A percentile compares a stretch with the other conserved stretches of the same genome.
phyloP scores from a whole-genome alignment of 2,797 vertebrate genomes.

The Alfaro cultratus region DNA sequence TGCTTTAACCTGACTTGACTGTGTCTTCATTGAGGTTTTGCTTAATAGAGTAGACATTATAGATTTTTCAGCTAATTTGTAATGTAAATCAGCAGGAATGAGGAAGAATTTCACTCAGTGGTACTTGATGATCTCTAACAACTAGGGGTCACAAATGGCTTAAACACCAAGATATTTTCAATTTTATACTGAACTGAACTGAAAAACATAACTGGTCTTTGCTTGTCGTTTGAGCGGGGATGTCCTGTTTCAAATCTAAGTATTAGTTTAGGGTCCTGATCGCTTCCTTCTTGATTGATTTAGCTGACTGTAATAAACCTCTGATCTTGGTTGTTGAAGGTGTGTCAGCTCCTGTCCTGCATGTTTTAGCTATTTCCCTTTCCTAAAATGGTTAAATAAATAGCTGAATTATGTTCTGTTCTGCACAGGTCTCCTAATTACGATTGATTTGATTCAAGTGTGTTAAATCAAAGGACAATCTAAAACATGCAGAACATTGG shows the following conservation, averaged over 20 bases:
- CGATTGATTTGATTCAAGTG: neutral
- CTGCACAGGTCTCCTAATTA: neutral
- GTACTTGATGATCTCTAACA: neutral
- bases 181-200: neutral
- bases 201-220: neutral
- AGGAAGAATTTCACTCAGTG: neutral
- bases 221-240: neutral
- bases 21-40: conserved; percentile 55
- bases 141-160: neutral
- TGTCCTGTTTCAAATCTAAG: neutral
- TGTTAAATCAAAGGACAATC: neutral
- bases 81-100: conserved; percentile 33
- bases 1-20: conserved; percentile 21
- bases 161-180: neutral
- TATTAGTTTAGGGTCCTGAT: neutral
- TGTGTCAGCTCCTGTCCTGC: neutral
- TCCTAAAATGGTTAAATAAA: neutral
- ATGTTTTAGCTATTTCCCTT: neutral
- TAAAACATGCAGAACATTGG: neutral
- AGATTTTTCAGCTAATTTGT: conserved; percentile 68
- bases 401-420: neutral
- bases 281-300: neutral
- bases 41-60: conserved; percentile 48
- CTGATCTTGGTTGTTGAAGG: neutral
- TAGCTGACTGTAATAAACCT: neutral